phyloP scores from a whole-genome alignment of 2,888 invertebrate genomes.

The Machimus rusticus region DNA sequence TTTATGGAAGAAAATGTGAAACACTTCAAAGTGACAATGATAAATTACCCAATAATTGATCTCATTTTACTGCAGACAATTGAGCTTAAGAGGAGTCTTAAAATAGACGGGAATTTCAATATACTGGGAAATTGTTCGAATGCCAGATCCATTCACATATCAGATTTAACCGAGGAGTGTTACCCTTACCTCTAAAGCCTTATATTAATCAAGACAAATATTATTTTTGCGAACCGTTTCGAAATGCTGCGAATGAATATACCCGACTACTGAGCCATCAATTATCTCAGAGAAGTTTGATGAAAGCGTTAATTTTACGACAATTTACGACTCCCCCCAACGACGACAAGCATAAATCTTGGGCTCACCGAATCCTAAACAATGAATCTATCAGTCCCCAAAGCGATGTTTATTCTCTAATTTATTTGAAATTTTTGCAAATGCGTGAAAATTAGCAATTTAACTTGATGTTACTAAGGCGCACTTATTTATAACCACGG shows the following conservation, averaged over 20 bases:
- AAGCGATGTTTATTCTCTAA: background rate
- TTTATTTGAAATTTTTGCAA: background rate
- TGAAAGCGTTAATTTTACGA: background rate
- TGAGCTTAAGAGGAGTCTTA: background rate
- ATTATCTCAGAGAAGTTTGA: background rate
- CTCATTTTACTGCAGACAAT: background rate
- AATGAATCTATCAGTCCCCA: background rate
- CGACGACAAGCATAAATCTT: background rate
- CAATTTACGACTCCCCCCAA: background rate
- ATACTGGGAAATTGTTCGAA: background rate
- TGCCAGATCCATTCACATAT: background rate
- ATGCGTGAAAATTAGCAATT: background rate
- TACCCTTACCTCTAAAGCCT: background rate
- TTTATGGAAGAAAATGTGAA: background rate
- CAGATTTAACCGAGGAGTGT: background rate
- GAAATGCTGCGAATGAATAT: background rate
- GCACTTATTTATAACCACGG: background rate
- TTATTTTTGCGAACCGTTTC: background rate
- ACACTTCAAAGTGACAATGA: background rate
- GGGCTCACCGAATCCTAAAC: background rate
- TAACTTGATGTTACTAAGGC: background rate
- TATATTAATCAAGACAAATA: background rate
- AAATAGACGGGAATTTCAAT: background rate
- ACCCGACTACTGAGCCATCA: background rate
- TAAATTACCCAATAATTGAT: background rate